These are phyloP conservation scores for Enteromius mattozi DNA, from an alignment of 2,797 vertebrate genomes.

Conservation along the genomic window DNA sequence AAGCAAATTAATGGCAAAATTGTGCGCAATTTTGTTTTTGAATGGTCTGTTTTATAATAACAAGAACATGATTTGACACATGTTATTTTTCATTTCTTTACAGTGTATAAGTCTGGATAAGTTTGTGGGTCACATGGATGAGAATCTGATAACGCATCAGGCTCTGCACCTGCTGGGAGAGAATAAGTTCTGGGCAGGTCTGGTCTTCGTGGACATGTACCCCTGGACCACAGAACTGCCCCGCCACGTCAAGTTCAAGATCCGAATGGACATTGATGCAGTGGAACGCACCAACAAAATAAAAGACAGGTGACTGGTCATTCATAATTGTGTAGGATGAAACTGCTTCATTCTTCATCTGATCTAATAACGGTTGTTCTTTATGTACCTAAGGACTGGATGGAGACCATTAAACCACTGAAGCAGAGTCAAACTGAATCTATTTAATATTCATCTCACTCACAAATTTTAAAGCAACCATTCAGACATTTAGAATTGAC, in stretches of 20 bases:
- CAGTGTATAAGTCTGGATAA: slow-evolving; percentile 94
- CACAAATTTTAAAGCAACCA: not conserved
- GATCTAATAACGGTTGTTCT: not conserved
- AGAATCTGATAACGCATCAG: slow-evolving; percentile 83
- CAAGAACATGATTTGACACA: not conserved
- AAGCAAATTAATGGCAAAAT: not conserved
- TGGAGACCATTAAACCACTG: not conserved
- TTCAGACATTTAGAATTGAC: not conserved
- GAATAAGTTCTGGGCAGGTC: slow-evolving; percentile 86
- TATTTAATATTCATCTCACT: not conserved
- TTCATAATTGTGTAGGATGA: not conserved
- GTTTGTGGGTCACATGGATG: slow-evolving; percentile 87
- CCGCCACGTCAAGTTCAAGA: slow-evolving; percentile 84
- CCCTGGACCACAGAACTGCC: slow-evolving; percentile 76
- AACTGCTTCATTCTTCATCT: not conserved
- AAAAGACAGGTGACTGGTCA: slow-evolving; percentile 81
- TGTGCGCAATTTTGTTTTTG: not conserved
- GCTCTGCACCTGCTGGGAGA: slow-evolving; percentile 81
- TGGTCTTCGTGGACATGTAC: slow-evolving; percentile 81
- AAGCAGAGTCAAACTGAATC: not conserved
- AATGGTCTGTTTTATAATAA: not conserved
- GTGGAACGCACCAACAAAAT: slow-evolving; percentile 91
- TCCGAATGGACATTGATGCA: slow-evolving; percentile 88
- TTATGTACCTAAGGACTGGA: not conserved
- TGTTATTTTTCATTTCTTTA: not conserved